phyloP scores from a whole-genome alignment of 2,113 vertebrate species.

The Varanus salvator region DNA sequence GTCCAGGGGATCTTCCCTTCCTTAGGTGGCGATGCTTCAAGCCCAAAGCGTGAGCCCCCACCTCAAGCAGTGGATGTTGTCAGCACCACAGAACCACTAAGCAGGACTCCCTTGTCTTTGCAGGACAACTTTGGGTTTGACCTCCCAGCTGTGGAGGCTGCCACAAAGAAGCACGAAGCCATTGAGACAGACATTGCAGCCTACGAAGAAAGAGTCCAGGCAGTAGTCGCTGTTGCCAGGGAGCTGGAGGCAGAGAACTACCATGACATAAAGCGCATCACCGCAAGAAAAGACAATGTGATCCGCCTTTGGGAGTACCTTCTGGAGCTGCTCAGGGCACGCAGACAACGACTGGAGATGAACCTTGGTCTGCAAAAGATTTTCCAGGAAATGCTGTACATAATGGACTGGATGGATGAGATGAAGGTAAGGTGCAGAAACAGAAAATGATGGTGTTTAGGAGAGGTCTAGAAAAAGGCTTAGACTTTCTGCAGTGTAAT shows the following conservation, averaged over 20 bases:
- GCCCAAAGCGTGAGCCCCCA: not conserved
- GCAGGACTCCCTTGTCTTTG: constrained; percentile 34
- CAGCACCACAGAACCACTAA: constrained; percentile 13
- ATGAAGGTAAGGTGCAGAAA: constrained; percentile 87
- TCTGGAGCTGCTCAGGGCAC: constrained; percentile 91
- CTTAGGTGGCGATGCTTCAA: not conserved
- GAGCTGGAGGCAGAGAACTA: constrained; percentile 93
- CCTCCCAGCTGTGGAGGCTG: constrained; percentile 96
- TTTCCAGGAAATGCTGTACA: constrained; percentile 98
- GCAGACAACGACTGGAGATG: constrained; percentile 91
- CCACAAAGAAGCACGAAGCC: constrained; percentile 96
- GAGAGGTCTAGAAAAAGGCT: not conserved
- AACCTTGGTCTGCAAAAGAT: constrained; percentile 94
- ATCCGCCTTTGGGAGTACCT: constrained; percentile 96
- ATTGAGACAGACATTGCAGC: constrained; percentile 96
- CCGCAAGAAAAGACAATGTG: constrained; percentile 92
- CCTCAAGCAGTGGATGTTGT: not conserved
- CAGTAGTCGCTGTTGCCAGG: constrained; percentile 89
- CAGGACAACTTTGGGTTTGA: constrained; percentile 99
- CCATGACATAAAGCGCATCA: constrained; percentile 93
- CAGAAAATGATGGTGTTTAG: accelerated
- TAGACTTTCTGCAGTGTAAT: not conserved
- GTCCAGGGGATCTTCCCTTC: not conserved
- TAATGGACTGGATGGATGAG: constrained; percentile 99
- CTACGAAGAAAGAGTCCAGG: constrained; percentile 94